Evolutionary conservation across 2,113 vertebrate genomes (phyloP).

Genomic region (Pelmatolapia mariae): DNA sequence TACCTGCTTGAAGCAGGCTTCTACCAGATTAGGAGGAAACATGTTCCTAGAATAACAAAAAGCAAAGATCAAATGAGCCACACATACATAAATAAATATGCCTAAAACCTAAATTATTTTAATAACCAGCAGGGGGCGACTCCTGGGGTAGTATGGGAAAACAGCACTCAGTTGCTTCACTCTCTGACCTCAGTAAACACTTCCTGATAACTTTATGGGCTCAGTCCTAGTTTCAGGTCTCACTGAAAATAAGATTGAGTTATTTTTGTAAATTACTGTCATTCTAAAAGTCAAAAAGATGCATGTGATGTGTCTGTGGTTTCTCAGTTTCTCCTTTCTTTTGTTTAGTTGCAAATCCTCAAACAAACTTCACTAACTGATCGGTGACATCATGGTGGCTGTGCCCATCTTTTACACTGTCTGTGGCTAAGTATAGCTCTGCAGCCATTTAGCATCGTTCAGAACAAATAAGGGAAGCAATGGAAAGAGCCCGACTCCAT

Average conservation of each 20-base stretch:
- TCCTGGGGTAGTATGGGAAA: not conserved
- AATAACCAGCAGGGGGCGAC: not conserved
- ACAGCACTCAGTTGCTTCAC: not conserved
- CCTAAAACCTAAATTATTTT: not conserved
- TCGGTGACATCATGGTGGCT: not conserved
- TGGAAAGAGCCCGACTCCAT: not conserved
- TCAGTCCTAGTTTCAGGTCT: not conserved
- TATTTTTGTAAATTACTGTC: not conserved
- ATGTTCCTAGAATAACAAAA: slow-evolving; percentile 82
- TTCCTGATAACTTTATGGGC: not conserved
- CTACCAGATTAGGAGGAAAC: slow-evolving; percentile 95
- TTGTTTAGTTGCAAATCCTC: no score
- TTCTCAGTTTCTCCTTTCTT: not conserved
- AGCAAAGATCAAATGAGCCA: not conserved
- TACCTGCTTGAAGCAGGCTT: slow-evolving; percentile 99
- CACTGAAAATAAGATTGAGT: not conserved
- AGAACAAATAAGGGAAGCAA: not conserved
- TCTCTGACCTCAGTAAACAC: not conserved
- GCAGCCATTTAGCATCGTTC: fast-evolving
- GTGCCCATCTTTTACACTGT: not conserved
- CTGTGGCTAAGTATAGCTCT: not conserved
- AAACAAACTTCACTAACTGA: not conserved
- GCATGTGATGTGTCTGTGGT: not conserved
- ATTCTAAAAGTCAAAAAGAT: fast-evolving
- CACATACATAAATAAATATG: not conserved